Base-by-base conservation (phyloP, 2,113 vertebrate species). In the Erythrocercus mccallii region DNA sequence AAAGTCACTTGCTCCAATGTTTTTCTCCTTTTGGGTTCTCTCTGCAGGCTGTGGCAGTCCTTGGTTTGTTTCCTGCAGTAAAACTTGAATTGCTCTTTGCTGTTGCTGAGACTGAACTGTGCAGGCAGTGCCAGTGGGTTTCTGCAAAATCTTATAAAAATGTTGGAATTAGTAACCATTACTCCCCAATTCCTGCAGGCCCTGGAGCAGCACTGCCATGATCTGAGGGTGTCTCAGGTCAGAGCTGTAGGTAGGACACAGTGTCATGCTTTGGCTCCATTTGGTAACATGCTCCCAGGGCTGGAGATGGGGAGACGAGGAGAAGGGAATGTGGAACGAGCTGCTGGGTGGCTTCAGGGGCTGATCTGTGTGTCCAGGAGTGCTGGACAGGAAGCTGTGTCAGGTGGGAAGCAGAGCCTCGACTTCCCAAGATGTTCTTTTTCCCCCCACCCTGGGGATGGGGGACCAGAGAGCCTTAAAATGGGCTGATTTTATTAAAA, bases 211-310 rank as follows among this genome's bases (percentile, higher is more conserved):
- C 7, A 51, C 37, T 47, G 20, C 2, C 2, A 0, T 15, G 28
- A 13, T 18, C 42, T 82, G 70, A 17, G 16, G 71, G 16, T 23
- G 65, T 42, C 40, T 53, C 28, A 40, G 70, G 17, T 22, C 18
- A 45, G 61, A 25, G 70, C 40, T 54, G 18, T 33, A 24, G 1
- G 21, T 1, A 8, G 50, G 30, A 19, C 5, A 2, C 30, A 1
- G 42, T 5, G 4, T 5, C 5, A 0, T 0, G 4, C 4, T 4
- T 48, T 44, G 57, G 53, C 70, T 70, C 51, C 9, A 1, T 11
- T 0, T 0, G 5, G 5, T 24, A 21, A 17, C 1, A 0, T 20
- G 38, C 33, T 81, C 22, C 40, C 72, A 65, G 50, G 11, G 31
- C 53, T 65, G 68, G 17, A 35, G 5, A 0, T 0, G 0, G 54